These are phyloP conservation scores for Catocala nupta DNA, from an alignment of 2,888 invertebrate species.

Conservation along the genomic window DNA sequence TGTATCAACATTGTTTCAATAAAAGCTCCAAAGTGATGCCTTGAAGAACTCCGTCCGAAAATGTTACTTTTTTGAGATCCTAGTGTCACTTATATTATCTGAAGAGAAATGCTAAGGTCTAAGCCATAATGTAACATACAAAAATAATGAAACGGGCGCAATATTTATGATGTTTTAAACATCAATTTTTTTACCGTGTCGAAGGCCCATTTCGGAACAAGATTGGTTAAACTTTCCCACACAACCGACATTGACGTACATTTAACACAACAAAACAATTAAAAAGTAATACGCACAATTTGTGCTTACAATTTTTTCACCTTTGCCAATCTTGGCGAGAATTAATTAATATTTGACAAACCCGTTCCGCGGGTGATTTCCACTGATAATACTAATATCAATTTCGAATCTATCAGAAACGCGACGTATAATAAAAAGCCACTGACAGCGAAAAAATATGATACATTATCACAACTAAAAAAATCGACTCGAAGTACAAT, in stretches of 20 bases:
- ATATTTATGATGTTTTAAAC: slow-evolving; percentile 4
- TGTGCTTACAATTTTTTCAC: slow-evolving; percentile 73
- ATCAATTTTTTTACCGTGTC: slow-evolving; percentile 10
- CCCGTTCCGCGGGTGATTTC: slow-evolving; percentile 62
- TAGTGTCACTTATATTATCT: slow-evolving; percentile 20
- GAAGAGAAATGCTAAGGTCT: slow-evolving; percentile 25
- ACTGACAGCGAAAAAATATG: slow-evolving; percentile 29
- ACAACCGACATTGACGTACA: slow-evolving; percentile 53
- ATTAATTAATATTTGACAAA: slow-evolving; percentile 63
- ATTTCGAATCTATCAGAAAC: slow-evolving; percentile 85
- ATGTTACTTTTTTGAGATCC: slow-evolving; percentile 12
- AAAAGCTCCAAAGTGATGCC: slow-evolving; percentile 23
- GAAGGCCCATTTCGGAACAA: slow-evolving; percentile 13
- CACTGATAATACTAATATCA: slow-evolving; percentile 79
- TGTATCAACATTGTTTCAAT: slow-evolving; percentile 12
- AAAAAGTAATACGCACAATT: slow-evolving; percentile 73
- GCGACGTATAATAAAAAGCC: slow-evolving; percentile 51
- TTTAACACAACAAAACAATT: slow-evolving; percentile 71
- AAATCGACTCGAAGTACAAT: slow-evolving; percentile 46
- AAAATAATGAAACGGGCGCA: slow-evolving; percentile 18
- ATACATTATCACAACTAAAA: slow-evolving; percentile 37
- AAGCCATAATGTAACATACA: slow-evolving; percentile 23
- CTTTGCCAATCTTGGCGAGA: slow-evolving; percentile 66
- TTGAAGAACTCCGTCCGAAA: slow-evolving; percentile 20
- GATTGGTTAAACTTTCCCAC: slow-evolving; percentile 4